Percentiles rank a stretch among this genome's conserved stretches.
Evolutionary conservation across 64 coral and sea anemone species (phyloP).

Genomic region (Stichodactyla mertensii): DNA sequence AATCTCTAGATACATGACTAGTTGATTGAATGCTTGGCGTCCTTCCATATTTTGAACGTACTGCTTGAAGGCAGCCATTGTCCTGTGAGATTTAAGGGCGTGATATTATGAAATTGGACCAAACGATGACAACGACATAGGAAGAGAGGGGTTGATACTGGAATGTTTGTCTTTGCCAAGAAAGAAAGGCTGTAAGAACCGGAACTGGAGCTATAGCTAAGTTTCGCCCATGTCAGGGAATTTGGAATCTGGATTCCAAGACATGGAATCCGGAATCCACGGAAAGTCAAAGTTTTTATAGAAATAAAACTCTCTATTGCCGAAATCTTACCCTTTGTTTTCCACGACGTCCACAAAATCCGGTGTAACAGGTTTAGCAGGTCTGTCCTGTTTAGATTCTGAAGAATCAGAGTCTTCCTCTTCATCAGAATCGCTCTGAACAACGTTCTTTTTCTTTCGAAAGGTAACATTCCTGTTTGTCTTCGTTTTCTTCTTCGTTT

Average conservation of each 20-base stretch:
- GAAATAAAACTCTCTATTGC: background rate
- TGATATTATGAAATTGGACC: background rate
- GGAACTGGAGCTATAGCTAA: too few relatives aligned
- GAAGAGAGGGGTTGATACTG: too few relatives aligned
- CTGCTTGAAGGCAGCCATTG: conserved; percentile 81
- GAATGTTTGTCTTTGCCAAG: too few relatives aligned
- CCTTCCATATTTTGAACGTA: conserved; percentile 93
- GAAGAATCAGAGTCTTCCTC: conserved; percentile 30
- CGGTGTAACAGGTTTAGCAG: conserved; percentile 43
- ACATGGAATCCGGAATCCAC: too few relatives aligned
- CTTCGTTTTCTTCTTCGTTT: conserved; percentile 17
- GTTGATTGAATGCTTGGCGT: conserved; percentile 70
- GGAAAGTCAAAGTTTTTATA: background rate
- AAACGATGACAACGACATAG: too few relatives aligned
- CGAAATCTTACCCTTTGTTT: conserved; percentile 71
- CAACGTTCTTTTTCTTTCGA: conserved; percentile 53
- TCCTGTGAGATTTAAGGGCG: conserved; percentile 25
- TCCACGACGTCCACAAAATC: conserved; percentile 88
- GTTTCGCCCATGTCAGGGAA: too few relatives aligned
- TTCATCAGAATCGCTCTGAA: conserved; percentile 33
- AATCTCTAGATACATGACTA: conserved; percentile 80
- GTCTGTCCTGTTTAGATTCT: conserved; percentile 29
- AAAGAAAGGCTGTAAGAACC: too few relatives aligned
- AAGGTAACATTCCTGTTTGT: conserved; percentile 48
- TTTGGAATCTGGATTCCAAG: too few relatives aligned